Conservation (phyloP, 2,888 invertebrate species). For the Andrena trimmerana region DNA sequence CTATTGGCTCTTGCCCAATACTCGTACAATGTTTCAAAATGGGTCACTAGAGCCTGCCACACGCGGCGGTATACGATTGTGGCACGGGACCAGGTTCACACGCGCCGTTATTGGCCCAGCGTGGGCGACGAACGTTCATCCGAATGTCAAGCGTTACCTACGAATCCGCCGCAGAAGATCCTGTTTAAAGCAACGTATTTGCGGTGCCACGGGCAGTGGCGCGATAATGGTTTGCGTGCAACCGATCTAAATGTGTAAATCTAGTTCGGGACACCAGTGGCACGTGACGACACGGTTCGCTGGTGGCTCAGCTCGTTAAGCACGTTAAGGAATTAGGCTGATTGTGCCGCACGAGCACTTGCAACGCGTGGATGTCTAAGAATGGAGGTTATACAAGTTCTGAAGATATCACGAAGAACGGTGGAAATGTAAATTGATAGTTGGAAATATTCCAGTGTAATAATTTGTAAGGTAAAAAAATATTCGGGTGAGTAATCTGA, state of each 20-base stretch:
- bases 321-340: neutral
- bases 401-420: no score
- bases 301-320: neutral
- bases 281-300: neutral
- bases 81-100: constrained; percentile 41
- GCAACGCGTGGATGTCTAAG: neutral
- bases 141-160: constrained; percentile 30
- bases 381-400: no score
- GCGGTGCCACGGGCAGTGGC: constrained; percentile 23
- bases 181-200: constrained; percentile 40
- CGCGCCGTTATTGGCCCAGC: constrained; percentile 28
- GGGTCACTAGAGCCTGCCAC: constrained; percentile 33
- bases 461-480: no score
- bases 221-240: constrained; percentile 51
- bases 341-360: neutral
- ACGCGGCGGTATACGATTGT: constrained; percentile 33
- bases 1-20: neutral
- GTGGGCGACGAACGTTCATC: constrained; percentile 15
- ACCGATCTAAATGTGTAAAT: constrained; percentile 57
- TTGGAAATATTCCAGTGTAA: no score
- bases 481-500: no score
- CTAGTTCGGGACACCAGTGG: constrained; percentile 30
- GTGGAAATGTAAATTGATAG: no score
- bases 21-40: constrained; percentile 15
- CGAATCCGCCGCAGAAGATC: constrained; percentile 45